Conservation (phyloP, 2,113 vertebrate species). For the Plecturocebus donacophilus region DNA sequence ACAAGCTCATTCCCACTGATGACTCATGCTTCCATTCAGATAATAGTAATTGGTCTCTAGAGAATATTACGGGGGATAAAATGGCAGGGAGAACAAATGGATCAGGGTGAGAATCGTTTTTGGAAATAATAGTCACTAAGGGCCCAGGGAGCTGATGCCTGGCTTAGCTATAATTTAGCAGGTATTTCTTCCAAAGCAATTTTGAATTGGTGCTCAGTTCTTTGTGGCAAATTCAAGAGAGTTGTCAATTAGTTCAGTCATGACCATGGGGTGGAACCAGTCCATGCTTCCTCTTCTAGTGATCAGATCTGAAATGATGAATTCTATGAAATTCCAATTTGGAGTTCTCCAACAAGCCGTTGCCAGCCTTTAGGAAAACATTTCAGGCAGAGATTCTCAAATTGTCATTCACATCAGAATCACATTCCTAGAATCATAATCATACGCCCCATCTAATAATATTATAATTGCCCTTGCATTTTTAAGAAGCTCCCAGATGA, state of each 20-base stretch:
- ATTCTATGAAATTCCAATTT: neutral
- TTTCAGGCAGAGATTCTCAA: conserved; percentile 36
- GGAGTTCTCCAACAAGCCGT: neutral
- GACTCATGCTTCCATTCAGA: conserved; percentile 68
- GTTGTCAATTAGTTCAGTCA: conserved; percentile 39
- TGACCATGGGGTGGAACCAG: neutral
- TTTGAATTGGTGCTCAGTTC: neutral
- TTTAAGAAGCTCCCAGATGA: conserved; percentile 34
- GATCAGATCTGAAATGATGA: neutral
- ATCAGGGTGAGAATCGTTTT: neutral
- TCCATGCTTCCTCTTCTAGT: neutral
- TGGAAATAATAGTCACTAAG: conserved; percentile 56
- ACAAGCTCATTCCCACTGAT: conserved; percentile 57
- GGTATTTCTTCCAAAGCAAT: conserved; percentile 23
- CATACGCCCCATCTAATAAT: neutral
- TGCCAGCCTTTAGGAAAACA: neutral
- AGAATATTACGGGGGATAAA: conserved; percentile 57
- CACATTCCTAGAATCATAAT: conserved; percentile 1
- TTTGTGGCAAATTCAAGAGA: conserved; percentile 37
- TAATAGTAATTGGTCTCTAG: conserved; percentile 69
- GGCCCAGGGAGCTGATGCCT: neutral
- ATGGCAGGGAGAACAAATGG: conserved; percentile 60
- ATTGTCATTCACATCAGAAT: neutral
- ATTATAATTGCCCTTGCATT: conserved; percentile 15
- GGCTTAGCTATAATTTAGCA: conserved; percentile 20